phyloP scores from a whole-genome alignment of 1,140 invertebrate genomes.

The Sitophilus oryzae region DNA sequence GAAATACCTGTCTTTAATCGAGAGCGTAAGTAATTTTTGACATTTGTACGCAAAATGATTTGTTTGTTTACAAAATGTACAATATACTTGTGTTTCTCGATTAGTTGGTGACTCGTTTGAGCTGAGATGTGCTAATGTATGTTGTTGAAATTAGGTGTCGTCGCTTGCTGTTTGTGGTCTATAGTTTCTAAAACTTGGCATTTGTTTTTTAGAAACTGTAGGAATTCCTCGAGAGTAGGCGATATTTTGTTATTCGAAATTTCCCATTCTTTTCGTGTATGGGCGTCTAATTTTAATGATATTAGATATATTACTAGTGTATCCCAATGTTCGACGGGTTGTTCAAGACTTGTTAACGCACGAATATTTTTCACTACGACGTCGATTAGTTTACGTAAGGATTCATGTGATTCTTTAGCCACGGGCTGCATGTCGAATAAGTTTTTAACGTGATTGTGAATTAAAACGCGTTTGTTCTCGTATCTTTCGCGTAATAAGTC shows the following conservation, averaged over 20 bases:
- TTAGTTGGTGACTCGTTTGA: no score
- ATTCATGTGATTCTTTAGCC: background rate
- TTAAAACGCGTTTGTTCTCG: no score
- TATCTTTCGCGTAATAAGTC: no score
- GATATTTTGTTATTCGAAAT: background rate
- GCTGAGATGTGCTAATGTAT: no score
- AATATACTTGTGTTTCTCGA: no score
- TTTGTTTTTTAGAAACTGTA: slow-evolving; percentile 8
- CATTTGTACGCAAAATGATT: slow-evolving; percentile 12
- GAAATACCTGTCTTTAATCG: background rate
- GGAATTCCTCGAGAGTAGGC: background rate
- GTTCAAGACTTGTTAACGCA: slow-evolving; percentile 2
- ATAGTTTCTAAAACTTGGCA: no score
- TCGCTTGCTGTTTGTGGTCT: no score
- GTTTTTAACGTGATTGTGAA: no score
- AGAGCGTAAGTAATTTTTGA: slow-evolving; percentile 7
- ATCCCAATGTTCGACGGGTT: slow-evolving; percentile 10
- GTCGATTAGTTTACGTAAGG: no score
- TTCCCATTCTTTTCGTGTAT: slow-evolving; percentile 4
- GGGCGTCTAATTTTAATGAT: background rate
- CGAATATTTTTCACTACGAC: slow-evolving; percentile 5
- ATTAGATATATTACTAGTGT: slow-evolving; percentile 7
- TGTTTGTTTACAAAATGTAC: slow-evolving; percentile 18
- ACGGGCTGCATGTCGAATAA: slow-evolving; percentile 1
- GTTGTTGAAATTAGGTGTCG: slow-evolving; percentile 4